Conservation (phyloP, 2,888 invertebrate species). For the Eristalis pertinax region DNA sequence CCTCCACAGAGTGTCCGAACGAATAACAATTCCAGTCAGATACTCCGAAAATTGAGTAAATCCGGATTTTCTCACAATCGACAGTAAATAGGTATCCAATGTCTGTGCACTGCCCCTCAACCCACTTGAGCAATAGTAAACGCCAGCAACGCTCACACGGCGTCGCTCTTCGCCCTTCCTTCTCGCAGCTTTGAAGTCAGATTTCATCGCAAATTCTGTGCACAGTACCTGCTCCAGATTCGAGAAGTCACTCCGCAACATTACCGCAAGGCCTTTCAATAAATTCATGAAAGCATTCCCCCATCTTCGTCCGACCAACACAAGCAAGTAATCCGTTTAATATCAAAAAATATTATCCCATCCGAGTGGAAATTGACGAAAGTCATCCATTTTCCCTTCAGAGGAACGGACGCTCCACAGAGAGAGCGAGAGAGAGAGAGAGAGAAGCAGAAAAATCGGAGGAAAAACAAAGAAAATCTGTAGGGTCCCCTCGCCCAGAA, state of each 20-base stretch:
- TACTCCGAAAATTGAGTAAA: not conserved
- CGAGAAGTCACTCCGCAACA: not conserved
- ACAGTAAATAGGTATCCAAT: not conserved
- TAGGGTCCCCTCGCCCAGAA: not conserved
- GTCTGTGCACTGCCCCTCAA: not conserved
- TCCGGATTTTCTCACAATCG: not conserved
- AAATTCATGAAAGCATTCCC: not conserved
- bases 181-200: not conserved
- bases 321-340: constrained; percentile 1
- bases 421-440: not conserved
- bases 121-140: not conserved
- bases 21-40: not conserved
- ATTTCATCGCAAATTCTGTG: not conserved
- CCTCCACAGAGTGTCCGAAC: not conserved
- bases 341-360: constrained; percentile 5
- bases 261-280: not conserved
- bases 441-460: not conserved
- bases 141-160: not conserved
- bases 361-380: constrained; percentile 24
- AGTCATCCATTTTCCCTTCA: constrained; percentile 24
- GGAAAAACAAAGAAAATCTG: constrained; percentile 9
- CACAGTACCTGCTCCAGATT: not conserved
- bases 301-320: not conserved
- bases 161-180: not conserved
- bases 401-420: not conserved